Evolutionary conservation across 2,113 vertebrate species (phyloP).

Genomic region (Podarcis cretensis): DNA sequence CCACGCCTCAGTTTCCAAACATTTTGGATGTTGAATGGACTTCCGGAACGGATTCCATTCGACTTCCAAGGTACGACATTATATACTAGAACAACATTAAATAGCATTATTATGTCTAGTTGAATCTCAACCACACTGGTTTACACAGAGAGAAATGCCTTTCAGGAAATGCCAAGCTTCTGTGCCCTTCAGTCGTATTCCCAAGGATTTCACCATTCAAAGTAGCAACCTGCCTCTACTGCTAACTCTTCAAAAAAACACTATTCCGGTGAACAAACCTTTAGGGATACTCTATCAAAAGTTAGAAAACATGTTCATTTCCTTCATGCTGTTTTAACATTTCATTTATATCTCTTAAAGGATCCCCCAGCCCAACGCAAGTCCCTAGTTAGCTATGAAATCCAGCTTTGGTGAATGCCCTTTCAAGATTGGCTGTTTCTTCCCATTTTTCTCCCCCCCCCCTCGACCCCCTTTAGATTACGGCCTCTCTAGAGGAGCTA

Average conservation of each 20-base stretch:
- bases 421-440: slow-evolving; percentile 47
- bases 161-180: slow-evolving; percentile 6
- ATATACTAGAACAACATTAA: no score
- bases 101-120: no score
- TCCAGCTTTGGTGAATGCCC: slow-evolving; percentile 15
- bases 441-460: not conserved
- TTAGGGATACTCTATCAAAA: not conserved
- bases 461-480: slow-evolving; percentile 68
- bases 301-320: not conserved
- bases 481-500: slow-evolving; percentile 76
- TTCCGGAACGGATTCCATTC: no score
- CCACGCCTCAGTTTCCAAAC: no score
- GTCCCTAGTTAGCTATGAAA: not conserved
- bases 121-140: no score
- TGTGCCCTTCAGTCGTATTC: not conserved
- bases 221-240: not conserved
- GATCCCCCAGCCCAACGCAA: not conserved
- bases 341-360: slow-evolving; percentile 61
- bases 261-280: not conserved
- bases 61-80: no score
- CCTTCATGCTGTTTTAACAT: not conserved
- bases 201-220: not conserved
- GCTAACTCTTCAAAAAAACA: slow-evolving; percentile 5
- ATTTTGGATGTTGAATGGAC: no score
- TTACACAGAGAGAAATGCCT: not conserved